Conservation (phyloP, 2,797 vertebrate genomes). For the Artibeus jamaicensis region DNA sequence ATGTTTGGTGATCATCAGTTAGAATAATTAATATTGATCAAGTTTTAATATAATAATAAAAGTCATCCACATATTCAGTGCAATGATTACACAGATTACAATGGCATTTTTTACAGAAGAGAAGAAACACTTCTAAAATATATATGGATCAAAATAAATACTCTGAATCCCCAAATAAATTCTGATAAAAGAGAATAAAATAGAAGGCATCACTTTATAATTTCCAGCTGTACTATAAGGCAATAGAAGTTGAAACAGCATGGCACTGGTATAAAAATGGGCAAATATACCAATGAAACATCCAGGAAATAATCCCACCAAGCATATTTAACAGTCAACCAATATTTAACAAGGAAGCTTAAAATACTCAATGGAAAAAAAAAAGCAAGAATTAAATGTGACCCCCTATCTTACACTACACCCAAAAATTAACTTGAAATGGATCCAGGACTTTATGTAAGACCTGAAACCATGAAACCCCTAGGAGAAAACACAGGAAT, state of each 20-base stretch:
- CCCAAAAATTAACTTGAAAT: not conserved
- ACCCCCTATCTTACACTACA: not conserved
- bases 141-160: not conserved
- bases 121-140: not conserved
- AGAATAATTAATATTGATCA: not conserved
- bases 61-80: not conserved
- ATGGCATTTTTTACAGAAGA: not conserved
- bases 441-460: not conserved
- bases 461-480: not conserved
- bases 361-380: not conserved
- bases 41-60: not conserved
- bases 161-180: not conserved
- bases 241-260: not conserved
- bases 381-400: not conserved
- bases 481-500: not conserved
- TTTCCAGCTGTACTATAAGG: not conserved
- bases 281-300: not conserved
- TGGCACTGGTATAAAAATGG: not conserved
- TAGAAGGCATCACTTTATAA: not conserved
- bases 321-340: not conserved
- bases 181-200: not conserved
- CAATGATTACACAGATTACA: not conserved
- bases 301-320: not conserved
- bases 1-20: not conserved
- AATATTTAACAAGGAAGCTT: not conserved